These are phyloP conservation scores for Archegozetes longisetosus DNA, from an alignment of 1,140 invertebrate genomes.

Conservation along the genomic window DNA sequence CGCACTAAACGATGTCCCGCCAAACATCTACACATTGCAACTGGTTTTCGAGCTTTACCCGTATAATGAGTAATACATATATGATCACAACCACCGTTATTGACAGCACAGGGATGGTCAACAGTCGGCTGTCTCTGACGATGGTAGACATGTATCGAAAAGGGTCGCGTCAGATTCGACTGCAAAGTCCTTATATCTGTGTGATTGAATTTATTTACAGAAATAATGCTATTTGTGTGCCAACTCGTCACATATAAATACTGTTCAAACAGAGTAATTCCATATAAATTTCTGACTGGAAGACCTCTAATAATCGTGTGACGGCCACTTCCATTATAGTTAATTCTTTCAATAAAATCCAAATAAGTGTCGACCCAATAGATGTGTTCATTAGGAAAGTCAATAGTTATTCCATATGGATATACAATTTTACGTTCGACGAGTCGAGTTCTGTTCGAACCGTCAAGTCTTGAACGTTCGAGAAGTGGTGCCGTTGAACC, in stretches of 20 bases:
- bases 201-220: too few species aligned
- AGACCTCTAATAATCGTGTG: constrained; percentile 53
- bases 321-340: constrained; percentile 44
- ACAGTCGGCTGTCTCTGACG: constrained; percentile 14
- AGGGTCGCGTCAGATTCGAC: neutral
- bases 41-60: constrained; percentile 25
- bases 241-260: too few species aligned
- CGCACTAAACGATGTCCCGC: constrained; percentile 44
- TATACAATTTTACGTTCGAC: constrained; percentile 8
- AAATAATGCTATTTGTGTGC: too few species aligned
- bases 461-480: constrained; percentile 29
- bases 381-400: constrained; percentile 27
- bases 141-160: neutral
- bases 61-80: constrained; percentile 37
- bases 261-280: neutral
- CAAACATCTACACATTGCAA: constrained; percentile 47
- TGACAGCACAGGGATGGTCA: constrained; percentile 28
- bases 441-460: constrained; percentile 29
- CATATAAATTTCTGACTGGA: neutral
- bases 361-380: constrained; percentile 33
- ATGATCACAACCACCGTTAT: constrained; percentile 36
- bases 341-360: constrained; percentile 37
- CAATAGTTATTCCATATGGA: constrained; percentile 30
- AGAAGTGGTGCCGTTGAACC: constrained; percentile 32
- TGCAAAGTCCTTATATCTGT: too few species aligned